Evolutionary conservation across 2,888 invertebrate genomes (phyloP).

Genomic region (Andrena bicolor): DNA sequence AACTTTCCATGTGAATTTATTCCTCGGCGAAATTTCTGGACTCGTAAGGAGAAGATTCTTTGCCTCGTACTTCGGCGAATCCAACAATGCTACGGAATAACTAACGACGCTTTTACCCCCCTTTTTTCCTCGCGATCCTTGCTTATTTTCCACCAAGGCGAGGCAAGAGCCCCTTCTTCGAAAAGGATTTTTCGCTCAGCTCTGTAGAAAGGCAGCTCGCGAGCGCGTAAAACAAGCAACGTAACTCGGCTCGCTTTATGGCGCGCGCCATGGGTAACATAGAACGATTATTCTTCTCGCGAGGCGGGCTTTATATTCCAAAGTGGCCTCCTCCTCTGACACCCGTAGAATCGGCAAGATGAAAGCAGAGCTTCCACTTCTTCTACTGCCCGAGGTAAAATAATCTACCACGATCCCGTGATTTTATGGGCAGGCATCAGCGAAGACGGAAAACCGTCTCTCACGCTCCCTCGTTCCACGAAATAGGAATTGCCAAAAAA

Average conservation of each 20-base stretch:
- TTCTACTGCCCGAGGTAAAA: constrained; percentile 1
- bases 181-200: constrained; percentile 39
- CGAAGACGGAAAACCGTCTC: neutral
- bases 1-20: constrained; percentile 33
- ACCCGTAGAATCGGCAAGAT: constrained; percentile 24
- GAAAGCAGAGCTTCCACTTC: neutral
- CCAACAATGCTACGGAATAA: constrained; percentile 49
- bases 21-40: constrained; percentile 37
- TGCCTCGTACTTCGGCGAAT: constrained; percentile 18
- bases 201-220: constrained; percentile 11
- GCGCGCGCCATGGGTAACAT: constrained; percentile 10
- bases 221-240: constrained; percentile 39
- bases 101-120: constrained; percentile 23
- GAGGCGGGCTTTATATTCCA: constrained; percentile 36
- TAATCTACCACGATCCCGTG: constrained; percentile 2
- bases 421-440: neutral
- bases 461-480: neutral
- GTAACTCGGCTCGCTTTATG: constrained; percentile 15
- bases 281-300: constrained; percentile 44
- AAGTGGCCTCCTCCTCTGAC: constrained; percentile 41
- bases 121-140: constrained; percentile 3
- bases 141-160: constrained; percentile 25
- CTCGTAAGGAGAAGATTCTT: constrained; percentile 25
- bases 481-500: neutral
- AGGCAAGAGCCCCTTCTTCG: constrained; percentile 28